Evolutionary conservation across 1,140 invertebrate genomes (phyloP).

Genomic region (Magallana gigas): DNA sequence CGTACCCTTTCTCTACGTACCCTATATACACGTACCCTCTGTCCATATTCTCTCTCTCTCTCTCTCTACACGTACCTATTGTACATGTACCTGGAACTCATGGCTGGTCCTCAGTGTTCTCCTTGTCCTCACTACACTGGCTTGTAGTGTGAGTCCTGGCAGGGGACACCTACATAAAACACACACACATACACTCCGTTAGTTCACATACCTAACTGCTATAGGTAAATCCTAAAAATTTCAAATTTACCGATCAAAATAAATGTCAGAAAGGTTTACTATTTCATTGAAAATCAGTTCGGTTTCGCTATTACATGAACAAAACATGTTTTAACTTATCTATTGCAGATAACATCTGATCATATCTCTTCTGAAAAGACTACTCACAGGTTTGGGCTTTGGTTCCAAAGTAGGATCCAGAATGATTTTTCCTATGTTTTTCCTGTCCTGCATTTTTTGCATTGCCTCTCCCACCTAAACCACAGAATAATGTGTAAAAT

Average conservation of each 20-base stretch:
- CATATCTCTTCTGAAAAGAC: no score
- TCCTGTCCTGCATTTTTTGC: slow-evolving; percentile 94
- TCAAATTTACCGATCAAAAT: no score
- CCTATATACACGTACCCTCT: no score
- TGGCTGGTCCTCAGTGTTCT: neutral
- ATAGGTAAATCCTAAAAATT: no score
- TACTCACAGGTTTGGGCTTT: slow-evolving; percentile 64
- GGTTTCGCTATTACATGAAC: neutral
- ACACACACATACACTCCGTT: no score
- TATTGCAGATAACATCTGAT: neutral
- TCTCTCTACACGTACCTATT: no score
- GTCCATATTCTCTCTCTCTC: no score
- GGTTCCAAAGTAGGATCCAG: slow-evolving; percentile 84
- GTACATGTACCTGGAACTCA: neutral
- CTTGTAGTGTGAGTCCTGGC: slow-evolving; percentile 6
- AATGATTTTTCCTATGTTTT: slow-evolving; percentile 93
- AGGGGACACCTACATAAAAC: neutral
- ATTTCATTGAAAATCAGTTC: neutral
- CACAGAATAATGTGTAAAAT: neutral
- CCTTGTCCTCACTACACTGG: slow-evolving; percentile 16
- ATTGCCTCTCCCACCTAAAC: slow-evolving; percentile 89
- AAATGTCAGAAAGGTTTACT: no score
- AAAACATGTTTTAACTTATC: neutral
- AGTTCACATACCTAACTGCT: no score
- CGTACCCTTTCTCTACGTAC: no score